Conservation (phyloP, 2,113 vertebrate genomes). For the Symphodus melops region DNA sequence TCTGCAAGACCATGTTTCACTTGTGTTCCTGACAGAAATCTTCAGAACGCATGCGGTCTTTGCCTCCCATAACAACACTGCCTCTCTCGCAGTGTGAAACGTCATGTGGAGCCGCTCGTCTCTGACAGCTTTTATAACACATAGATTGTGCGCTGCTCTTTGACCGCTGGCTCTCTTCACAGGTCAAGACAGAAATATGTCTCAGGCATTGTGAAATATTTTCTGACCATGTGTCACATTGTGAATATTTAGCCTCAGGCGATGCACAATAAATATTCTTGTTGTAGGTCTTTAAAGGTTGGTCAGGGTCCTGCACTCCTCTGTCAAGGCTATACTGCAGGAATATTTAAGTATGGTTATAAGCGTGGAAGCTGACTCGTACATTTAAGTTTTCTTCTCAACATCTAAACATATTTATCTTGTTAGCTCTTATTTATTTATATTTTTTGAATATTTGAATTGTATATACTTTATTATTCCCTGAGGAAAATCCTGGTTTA, state of each 20-base stretch:
- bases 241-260: conserved; percentile 10
- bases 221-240: conserved; percentile 24
- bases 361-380: too few relatives aligned
- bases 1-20: too few relatives aligned
- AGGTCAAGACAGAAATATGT: conserved; percentile 3
- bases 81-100: background rate
- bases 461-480: too few relatives aligned
- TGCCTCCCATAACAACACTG: background rate
- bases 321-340: background rate
- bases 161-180: background rate
- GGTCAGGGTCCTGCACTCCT: background rate
- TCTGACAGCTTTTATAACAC: background rate
- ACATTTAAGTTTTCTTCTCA: too few relatives aligned
- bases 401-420: too few relatives aligned
- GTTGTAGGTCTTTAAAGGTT: conserved; percentile 8
- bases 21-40: too few relatives aligned
- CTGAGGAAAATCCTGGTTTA: too few relatives aligned
- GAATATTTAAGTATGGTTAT: background rate
- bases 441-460: too few relatives aligned
- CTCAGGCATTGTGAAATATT: conserved; percentile 5
- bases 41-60: too few relatives aligned
- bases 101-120: background rate
- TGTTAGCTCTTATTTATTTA: too few relatives aligned
- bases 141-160: background rate
- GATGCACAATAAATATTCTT: conserved; percentile 35